Evolutionary conservation across 2,888 invertebrate genomes (phyloP).

Genomic region (Microctonus hyperodae): DNA sequence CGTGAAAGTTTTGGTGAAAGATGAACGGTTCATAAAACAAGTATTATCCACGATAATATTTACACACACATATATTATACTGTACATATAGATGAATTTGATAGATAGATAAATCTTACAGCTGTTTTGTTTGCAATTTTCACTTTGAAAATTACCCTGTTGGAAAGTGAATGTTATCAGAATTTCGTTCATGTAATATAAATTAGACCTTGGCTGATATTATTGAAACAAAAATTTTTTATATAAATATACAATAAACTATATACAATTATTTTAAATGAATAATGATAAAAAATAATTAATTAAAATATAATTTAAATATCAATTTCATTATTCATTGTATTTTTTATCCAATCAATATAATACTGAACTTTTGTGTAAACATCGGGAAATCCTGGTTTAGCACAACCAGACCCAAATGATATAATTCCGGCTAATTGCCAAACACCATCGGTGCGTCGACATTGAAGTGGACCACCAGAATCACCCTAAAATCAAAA

Average conservation of each 20-base stretch:
- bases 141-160: constrained; percentile 16
- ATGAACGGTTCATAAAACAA: constrained; percentile 31
- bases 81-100: background rate
- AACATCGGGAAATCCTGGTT: constrained; percentile 87
- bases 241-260: constrained; percentile 2
- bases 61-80: background rate
- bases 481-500: constrained; percentile 78
- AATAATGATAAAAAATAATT: constrained; percentile 7
- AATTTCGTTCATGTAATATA: background rate
- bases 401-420: constrained; percentile 91
- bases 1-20: constrained; percentile 39
- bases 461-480: constrained; percentile 89
- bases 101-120: background rate
- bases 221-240: background rate
- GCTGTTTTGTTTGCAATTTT: constrained; percentile 1
- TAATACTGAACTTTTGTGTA: constrained; percentile 87
- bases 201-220: background rate
- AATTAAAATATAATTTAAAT: constrained; percentile 26
- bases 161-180: constrained; percentile 21
- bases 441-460: constrained; percentile 81
- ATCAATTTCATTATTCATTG: constrained; percentile 47
- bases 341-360: constrained; percentile 77
- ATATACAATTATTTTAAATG: constrained; percentile 33
- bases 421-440: constrained; percentile 88
- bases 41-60: constrained; percentile 4